These are phyloP conservation scores for Gallinago paraguaiae DNA, from an alignment of 2,113 vertebrate genomes.

Conservation along the genomic window DNA sequence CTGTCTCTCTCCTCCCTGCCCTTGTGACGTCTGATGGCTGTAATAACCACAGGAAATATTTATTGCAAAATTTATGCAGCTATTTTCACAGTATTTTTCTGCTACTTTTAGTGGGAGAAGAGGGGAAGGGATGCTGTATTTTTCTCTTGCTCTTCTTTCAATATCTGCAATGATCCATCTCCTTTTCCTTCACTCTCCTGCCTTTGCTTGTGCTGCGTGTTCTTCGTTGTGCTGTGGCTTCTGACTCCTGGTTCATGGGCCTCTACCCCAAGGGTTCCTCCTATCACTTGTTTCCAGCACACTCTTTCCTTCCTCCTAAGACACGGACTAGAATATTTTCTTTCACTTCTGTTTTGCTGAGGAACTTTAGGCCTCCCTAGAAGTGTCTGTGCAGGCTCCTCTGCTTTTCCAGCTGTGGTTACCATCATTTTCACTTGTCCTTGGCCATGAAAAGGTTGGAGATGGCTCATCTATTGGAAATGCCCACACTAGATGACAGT, in stretches of 20 bases:
- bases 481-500: rapidly evolving
- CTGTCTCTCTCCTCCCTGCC: background rate
- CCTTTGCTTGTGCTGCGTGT: rapidly evolving
- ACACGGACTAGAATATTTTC: background rate
- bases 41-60: background rate
- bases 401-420: background rate
- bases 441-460: background rate
- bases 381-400: background rate
- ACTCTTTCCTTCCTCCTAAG: background rate
- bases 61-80: background rate
- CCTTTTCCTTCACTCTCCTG: background rate
- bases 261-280: background rate
- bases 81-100: background rate
- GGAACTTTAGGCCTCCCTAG: rapidly evolving
- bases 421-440: background rate
- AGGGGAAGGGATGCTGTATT: background rate
- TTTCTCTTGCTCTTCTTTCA: background rate
- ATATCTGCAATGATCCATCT: background rate
- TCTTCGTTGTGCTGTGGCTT: background rate
- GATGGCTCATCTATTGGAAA: background rate
- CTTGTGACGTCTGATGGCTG: background rate
- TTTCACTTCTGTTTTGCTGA: background rate
- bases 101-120: background rate
- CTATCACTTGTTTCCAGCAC: rapidly evolving
- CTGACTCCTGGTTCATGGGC: rapidly evolving